These are phyloP conservation scores for Saxidomus purpurata DNA, from an alignment of 1,140 invertebrate species.

Conservation along the genomic window DNA sequence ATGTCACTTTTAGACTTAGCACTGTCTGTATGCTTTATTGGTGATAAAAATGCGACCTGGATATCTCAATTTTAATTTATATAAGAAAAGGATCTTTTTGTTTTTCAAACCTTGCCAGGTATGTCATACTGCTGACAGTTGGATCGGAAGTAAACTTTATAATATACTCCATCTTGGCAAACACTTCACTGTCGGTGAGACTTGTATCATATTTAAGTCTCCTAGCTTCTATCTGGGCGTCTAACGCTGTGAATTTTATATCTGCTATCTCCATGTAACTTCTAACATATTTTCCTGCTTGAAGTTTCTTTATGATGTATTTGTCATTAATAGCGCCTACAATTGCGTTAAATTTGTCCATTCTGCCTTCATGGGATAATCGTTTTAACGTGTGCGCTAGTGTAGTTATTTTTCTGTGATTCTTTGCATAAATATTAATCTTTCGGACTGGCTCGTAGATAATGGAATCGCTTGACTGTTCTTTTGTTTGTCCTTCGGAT, in stretches of 20 bases:
- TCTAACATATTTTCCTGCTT: not conserved
- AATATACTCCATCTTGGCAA: constrained; percentile 23
- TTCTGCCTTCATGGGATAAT: not conserved
- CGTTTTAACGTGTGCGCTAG: not conserved
- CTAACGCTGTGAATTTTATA: constrained; percentile 35
- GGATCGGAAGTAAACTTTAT: constrained; percentile 57
- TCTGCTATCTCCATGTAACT: not conserved
- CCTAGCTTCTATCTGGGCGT: constrained; percentile 17
- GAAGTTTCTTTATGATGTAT: not conserved
- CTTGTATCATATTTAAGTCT: constrained; percentile 2
- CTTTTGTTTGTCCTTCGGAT: too few relatives aligned
- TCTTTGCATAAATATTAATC: not conserved
- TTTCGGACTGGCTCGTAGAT: not conserved
- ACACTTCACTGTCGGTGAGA: not conserved
- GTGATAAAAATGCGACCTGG: too few relatives aligned
- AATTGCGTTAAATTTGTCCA: constrained; percentile 1
- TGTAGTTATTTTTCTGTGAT: not conserved
- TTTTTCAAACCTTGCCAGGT: constrained; percentile 37
- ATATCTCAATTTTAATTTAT: too few relatives aligned
- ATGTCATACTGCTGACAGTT: constrained; percentile 37
- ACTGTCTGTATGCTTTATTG: too few relatives aligned
- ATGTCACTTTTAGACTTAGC: too few relatives aligned
- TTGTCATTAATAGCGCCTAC: not conserved
- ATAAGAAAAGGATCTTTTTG: too few relatives aligned
- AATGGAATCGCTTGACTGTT: not conserved